Evolutionary conservation across 2,888 invertebrate genomes (phyloP).

Genomic region (Acrocera orbiculus): DNA sequence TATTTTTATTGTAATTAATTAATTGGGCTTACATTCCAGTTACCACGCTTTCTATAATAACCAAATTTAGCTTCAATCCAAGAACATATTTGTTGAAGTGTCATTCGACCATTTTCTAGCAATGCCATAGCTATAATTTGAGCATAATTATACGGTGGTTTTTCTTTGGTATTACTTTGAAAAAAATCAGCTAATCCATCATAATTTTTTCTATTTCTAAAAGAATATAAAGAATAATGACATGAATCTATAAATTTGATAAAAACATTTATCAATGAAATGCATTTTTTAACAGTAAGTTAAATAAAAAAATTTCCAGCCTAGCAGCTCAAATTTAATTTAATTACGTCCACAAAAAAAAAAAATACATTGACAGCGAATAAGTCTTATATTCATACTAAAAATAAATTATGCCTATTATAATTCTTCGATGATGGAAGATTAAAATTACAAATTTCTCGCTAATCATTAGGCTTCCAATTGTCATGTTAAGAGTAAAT

Average conservation of each 20-base stretch:
- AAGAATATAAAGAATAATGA: neutral
- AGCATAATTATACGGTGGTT: constrained; percentile 31
- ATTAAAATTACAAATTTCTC: no score
- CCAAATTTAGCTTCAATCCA: constrained; percentile 31
- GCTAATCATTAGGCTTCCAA: no score
- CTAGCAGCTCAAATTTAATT: neutral
- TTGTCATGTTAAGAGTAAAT: no score
- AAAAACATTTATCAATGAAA: neutral
- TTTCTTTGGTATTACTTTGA: constrained; percentile 21
- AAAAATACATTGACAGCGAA: no score
- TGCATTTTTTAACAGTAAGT: no score
- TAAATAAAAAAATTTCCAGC: no score
- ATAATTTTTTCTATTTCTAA: constrained; percentile 23
- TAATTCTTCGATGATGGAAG: no score
- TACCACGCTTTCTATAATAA: constrained; percentile 27
- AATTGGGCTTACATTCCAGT: constrained; percentile 28
- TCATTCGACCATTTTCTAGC: constrained; percentile 27
- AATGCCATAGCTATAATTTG: constrained; percentile 32
- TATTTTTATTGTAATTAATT: neutral
- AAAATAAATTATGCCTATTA: no score
- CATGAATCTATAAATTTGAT: neutral
- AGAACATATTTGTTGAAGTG: constrained; percentile 27
- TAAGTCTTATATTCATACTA: no score
- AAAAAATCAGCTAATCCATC: constrained; percentile 20
- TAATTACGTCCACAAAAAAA: no score